phyloP scores from a whole-genome alignment of 2,888 invertebrate species.

The Isoperla grammatica region DNA sequence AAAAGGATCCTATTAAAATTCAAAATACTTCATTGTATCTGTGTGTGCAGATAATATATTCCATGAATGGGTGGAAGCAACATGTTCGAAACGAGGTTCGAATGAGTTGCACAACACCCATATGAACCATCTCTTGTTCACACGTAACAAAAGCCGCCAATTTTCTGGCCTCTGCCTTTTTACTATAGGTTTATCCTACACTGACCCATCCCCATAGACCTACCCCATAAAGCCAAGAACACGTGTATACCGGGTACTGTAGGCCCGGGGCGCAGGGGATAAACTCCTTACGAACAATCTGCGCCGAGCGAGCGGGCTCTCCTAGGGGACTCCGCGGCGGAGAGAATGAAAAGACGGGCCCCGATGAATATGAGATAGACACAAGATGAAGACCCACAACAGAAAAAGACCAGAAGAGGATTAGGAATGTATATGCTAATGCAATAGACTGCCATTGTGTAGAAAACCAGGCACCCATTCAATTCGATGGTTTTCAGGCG shows the following conservation, averaged over 20 bases:
- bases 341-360: background rate
- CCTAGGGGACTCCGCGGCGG: too few relatives aligned
- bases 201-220: slow-evolving; percentile 3
- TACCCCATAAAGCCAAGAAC: slow-evolving; percentile 15
- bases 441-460: too few relatives aligned
- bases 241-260: slow-evolving; percentile 10
- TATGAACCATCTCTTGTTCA: slow-evolving; percentile 9
- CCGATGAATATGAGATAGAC: slow-evolving; percentile 12
- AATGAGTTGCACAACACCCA: slow-evolving; percentile 24
- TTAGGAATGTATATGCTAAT: too few relatives aligned
- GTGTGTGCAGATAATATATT: slow-evolving; percentile 10
- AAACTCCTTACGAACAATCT: background rate
- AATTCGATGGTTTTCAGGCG: too few relatives aligned
- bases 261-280: background rate
- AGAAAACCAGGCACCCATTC: too few relatives aligned
- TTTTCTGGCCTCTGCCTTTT: slow-evolving; percentile 21
- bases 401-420: too few relatives aligned
- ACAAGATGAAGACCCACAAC: slow-evolving; percentile 8
- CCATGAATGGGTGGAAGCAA: slow-evolving; percentile 19
- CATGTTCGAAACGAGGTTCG: slow-evolving; percentile 24
- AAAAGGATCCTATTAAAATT: slow-evolving; percentile 18
- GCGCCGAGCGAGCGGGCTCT: too few relatives aligned
- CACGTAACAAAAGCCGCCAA: slow-evolving; percentile 20
- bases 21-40: slow-evolving; percentile 18
- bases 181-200: slow-evolving; percentile 14